A percentile compares a stretch with the other conserved stretches of the same genome.
phyloP scores from a whole-genome alignment of 1,140 invertebrate species.

The Megathymus violae region DNA sequence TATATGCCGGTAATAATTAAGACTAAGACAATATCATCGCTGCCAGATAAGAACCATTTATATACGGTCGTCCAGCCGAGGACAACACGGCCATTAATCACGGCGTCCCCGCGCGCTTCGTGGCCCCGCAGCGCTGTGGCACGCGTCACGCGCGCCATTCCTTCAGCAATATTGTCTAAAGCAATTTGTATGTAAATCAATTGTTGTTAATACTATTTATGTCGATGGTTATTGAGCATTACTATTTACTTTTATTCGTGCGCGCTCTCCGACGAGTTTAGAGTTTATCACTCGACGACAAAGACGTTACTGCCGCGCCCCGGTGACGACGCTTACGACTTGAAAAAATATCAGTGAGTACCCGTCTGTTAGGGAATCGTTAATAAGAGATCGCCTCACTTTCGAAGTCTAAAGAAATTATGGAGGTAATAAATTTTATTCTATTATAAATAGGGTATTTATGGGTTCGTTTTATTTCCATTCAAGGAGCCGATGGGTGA shows the following conservation, averaged over 20 bases:
- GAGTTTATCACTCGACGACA: constrained; percentile 30
- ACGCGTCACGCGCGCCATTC: constrained; percentile 77
- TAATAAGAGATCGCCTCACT: constrained; percentile 64
- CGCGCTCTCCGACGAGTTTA: constrained; percentile 20
- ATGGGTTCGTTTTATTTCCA: constrained; percentile 58
- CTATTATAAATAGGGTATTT: constrained; percentile 75
- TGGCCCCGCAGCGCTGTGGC: constrained; percentile 53
- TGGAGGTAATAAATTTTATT: constrained; percentile 72
- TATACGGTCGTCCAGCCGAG: constrained; percentile 26
- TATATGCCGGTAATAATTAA: constrained; percentile 24
- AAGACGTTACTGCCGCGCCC: constrained; percentile 32
- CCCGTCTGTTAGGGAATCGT: constrained; percentile 70
- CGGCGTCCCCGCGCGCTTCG: constrained; percentile 26
- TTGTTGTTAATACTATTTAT: constrained; percentile 83
- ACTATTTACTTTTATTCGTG: constrained; percentile 68
- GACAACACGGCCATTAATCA: constrained; percentile 40
- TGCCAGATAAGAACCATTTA: constrained; percentile 33
- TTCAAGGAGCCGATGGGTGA: constrained; percentile 46
- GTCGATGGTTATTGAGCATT: constrained; percentile 80
- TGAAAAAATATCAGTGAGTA: constrained; percentile 62
- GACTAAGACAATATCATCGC: constrained; percentile 29
- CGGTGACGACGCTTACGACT: constrained; percentile 37
- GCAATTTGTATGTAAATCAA: constrained; percentile 84
- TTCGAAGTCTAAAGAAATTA: constrained; percentile 49
- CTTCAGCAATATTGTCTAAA: constrained; percentile 82